Base-by-base conservation (phyloP, 2,888 invertebrate species). In the Drosophila nigritarsus region DNA sequence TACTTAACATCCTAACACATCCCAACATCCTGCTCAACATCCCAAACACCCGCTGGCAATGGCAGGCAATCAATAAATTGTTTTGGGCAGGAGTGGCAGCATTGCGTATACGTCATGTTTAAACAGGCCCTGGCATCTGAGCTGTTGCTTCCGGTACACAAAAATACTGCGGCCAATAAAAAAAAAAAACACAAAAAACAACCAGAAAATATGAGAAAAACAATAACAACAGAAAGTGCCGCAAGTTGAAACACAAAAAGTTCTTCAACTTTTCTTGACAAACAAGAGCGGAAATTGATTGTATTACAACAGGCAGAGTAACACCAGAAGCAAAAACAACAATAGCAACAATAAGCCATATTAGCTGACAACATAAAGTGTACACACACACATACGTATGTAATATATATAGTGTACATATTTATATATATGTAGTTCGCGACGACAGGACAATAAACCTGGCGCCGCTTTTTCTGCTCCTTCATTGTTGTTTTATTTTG, bases 251-350 rank as follows among this genome's bases (percentile, higher is more conserved):
- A 75, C 70, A 87, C 56, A 71, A 59, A 50, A 71, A 60, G 53
- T 67, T 55, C 58, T 65, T 55, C 45, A 80, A 89, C 78, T 89
- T 87, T 84, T 75, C 89, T 75, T 79, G 79, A 85, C 89, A 85
- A 89, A 85, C 89, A 84, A 76, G 76, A 85, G 87, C 85, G 89
- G 89, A 85, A 85, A 85, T 85, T 85, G 84, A 89, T 87, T 85
- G 85, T 85, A 89, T 89, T 85, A 81, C 87, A 79, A 69, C 66
- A 75, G 54, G 45, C 63, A 50, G 36, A 65, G 20, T 13, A 68
- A 67, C 72, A 65, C 45, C 51, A 63, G 58, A 62, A 63, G n/a
- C 36, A 65, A 64, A 29, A 71, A 40, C 34, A 71, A 49, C 34
- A 60, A 24, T 18, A 0, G 11, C 36, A 60, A 20, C 48, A 77